Base-by-base conservation (phyloP, 2,888 invertebrate species). In the Drosophila lutescens region DNA sequence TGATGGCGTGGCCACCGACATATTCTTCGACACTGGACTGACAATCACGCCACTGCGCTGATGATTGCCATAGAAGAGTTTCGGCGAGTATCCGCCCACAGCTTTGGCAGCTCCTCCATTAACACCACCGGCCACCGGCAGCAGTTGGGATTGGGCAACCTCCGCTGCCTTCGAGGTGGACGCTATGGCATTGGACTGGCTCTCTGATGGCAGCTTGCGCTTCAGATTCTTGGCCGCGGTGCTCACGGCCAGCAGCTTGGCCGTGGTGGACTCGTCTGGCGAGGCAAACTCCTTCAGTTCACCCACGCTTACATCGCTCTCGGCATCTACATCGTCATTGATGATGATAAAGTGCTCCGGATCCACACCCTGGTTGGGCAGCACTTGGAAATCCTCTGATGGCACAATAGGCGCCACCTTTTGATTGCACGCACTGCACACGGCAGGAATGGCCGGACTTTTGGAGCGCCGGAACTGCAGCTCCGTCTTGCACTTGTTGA, bases 401-500 rank as follows among this genome's bases (percentile, higher is more conserved):
- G 93, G 93, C 55, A 94, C 91, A 30, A 82, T 53, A 3, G 92
- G 91, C 12, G 92, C 89, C 77, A 94, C 93, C 61, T 93, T 93
- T 65, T 93, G 94, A 62, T 96, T 96, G 90, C 96, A 97, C 78
- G 95, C 94, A 38, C 94, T 95, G 89, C 97, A 97, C 5, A 85
- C 69, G 61, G 95, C 94, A 72, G 95, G 94, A 81, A 94, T 94
- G 75, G 97, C 96, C 12, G 97, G 96, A 72, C 97, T 96, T 83
- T 97, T 97, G 44, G 97, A 97, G 66, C 97, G 95, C 97, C 97
- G 97, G 92, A 97, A 97, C 92, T 97, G 97, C 86, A 97, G 92
- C 92, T 97, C 97, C 38, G 97, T 97, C 93, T 97, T 97, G 92
- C 97, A 97, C 91, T 97, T 97, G 92, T 97, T 97, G 82, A 97